A percentile compares a stretch with the other conserved stretches of the same genome.
phyloP scores from a whole-genome alignment of 2,113 vertebrate genomes.

The Laticauda colubrina region DNA sequence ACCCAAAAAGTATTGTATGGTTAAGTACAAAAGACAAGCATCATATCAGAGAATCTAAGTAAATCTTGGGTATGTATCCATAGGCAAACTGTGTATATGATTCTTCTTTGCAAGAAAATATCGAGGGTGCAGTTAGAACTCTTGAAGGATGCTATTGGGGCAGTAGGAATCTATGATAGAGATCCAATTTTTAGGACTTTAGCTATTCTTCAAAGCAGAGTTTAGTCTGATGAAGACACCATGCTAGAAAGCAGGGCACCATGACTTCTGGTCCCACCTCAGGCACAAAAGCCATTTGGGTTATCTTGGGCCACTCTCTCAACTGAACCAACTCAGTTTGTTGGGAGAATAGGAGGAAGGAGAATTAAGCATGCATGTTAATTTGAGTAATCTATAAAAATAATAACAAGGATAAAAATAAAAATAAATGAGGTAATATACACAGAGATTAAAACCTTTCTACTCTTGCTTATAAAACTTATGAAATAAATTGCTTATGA shows the following conservation, averaged over 20 bases:
- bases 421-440: neutral
- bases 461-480: neutral
- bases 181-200: neutral
- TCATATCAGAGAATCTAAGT: neutral
- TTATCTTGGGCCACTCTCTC: neutral
- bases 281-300: neutral
- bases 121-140: neutral
- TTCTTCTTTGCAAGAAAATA: neutral
- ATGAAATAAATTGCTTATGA: neutral
- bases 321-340: neutral
- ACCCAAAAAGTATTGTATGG: neutral
- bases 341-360: neutral
- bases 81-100: neutral
- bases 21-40: neutral
- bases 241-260: neutral
- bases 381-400: neutral
- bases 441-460: neutral
- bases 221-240: neutral
- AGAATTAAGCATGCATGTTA: neutral
- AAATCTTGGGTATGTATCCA: neutral
- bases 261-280: neutral
- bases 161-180: neutral
- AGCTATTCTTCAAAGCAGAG: neutral
- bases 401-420: neutral
- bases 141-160: neutral